These are phyloP conservation scores for Antheraea mylitta DNA, from an alignment of 1,140 invertebrate species.

Conservation along the genomic window DNA sequence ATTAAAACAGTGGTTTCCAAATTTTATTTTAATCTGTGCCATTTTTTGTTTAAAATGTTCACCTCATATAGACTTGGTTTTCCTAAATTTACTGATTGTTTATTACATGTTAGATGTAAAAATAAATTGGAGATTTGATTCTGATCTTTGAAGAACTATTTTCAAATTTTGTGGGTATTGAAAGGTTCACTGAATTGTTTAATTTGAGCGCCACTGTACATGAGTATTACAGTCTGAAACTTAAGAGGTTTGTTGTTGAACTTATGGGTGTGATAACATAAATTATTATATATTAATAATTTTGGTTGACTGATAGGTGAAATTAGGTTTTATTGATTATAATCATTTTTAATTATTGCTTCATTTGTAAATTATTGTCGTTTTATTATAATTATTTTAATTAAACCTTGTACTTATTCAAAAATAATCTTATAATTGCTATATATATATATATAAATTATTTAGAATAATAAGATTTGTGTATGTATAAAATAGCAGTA, in stretches of 20 bases:
- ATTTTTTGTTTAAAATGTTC: neutral
- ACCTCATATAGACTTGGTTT: neutral
- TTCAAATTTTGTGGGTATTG: too few species aligned
- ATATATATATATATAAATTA: too few species aligned
- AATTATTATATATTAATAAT: neutral
- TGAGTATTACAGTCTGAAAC: neutral
- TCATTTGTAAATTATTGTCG: too few species aligned
- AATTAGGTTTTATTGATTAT: neutral
- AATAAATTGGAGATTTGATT: too few species aligned
- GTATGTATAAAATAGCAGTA: neutral
- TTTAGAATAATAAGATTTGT: neutral
- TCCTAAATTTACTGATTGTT: too few species aligned
- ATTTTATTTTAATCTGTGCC: neutral
- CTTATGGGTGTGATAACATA: neutral
- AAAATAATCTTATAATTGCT: neutral
- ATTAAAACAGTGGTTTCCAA: neutral
- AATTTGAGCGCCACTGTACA: neutral
- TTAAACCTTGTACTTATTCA: neutral
- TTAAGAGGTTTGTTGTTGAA: neutral
- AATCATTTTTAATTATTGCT: neutral
- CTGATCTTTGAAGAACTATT: too few species aligned
- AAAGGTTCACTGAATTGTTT: neutral
- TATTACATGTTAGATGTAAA: too few species aligned
- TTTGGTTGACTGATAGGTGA: neutral
- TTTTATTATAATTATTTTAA: neutral